phyloP scores from a whole-genome alignment of 2,113 vertebrate genomes.

The Phrynosoma platyrhinos region DNA sequence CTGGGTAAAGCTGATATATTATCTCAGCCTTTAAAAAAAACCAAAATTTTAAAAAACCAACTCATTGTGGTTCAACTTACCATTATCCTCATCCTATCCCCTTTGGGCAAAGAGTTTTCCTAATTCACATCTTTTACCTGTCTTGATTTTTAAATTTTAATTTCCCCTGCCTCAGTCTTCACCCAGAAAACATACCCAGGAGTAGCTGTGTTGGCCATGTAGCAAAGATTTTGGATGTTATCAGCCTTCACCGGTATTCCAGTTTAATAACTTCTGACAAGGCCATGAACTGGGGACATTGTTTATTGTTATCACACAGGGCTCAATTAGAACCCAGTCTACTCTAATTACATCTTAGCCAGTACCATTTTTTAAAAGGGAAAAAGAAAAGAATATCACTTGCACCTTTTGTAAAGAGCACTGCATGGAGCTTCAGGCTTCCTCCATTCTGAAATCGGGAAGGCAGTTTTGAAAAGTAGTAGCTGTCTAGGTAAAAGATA shows the following conservation, averaged over 20 bases:
- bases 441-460: conserved; percentile 91
- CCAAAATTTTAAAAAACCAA: neutral
- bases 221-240: too few species aligned
- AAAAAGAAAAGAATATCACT: conserved; percentile 43
- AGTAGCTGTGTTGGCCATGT: too few species aligned
- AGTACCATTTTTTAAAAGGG: too few species aligned
- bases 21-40: too few species aligned
- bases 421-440: conserved; percentile 90
- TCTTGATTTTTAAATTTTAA: neutral
- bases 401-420: conserved; percentile 93
- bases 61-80: neutral
- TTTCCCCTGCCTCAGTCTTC: neutral
- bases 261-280: neutral
- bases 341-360: neutral
- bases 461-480: conserved; percentile 95
- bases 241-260: neutral
- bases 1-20: neutral
- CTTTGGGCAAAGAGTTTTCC: neutral
- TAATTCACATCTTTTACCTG: neutral
- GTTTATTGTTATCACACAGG: neutral
- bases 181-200: too few species aligned
- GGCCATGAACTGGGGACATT: neutral
- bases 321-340: neutral
- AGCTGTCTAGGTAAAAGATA: conserved; percentile 92
- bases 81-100: neutral